A percentile compares a stretch with the other conserved stretches of the same genome.
Evolutionary conservation across 2,888 invertebrate genomes (phyloP).

Genomic region (Agrypnus murinus): DNA sequence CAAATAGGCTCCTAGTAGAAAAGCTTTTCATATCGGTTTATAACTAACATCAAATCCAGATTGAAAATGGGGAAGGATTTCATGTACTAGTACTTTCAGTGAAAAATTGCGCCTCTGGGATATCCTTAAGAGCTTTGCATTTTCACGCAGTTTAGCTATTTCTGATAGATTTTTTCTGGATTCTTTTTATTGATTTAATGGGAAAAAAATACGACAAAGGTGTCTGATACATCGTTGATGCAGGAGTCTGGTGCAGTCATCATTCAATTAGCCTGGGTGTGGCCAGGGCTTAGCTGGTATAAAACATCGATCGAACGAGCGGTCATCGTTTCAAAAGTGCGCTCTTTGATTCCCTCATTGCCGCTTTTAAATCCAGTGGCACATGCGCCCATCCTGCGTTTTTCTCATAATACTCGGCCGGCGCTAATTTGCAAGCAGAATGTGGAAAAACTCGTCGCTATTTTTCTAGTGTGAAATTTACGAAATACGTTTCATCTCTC

Average conservation of each 20-base stretch:
- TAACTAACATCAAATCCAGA: too few species aligned
- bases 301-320: constrained; percentile 73
- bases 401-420: constrained; percentile 60
- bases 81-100: too few species aligned
- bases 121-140: background rate
- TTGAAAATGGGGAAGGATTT: too few species aligned
- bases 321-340: constrained; percentile 73
- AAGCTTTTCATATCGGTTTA: too few species aligned
- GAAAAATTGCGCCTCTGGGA: too few species aligned
- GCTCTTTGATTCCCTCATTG: constrained; percentile 72
- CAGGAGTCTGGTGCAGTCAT: constrained; percentile 69
- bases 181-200: background rate
- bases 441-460: constrained; percentile 60
- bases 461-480: constrained; percentile 39
- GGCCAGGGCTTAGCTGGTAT: constrained; percentile 70
- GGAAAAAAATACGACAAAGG: constrained; percentile 25
- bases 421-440: constrained; percentile 63
- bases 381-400: constrained; percentile 63
- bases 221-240: constrained; percentile 45
- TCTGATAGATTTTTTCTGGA: background rate
- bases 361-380: constrained; percentile 69
- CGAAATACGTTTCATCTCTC: constrained; percentile 56
- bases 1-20: too few species aligned
- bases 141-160: background rate
- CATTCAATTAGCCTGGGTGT: constrained; percentile 72